phyloP scores from a whole-genome alignment of 2,113 vertebrate genomes.

The Mystacornis crossleyi region DNA sequence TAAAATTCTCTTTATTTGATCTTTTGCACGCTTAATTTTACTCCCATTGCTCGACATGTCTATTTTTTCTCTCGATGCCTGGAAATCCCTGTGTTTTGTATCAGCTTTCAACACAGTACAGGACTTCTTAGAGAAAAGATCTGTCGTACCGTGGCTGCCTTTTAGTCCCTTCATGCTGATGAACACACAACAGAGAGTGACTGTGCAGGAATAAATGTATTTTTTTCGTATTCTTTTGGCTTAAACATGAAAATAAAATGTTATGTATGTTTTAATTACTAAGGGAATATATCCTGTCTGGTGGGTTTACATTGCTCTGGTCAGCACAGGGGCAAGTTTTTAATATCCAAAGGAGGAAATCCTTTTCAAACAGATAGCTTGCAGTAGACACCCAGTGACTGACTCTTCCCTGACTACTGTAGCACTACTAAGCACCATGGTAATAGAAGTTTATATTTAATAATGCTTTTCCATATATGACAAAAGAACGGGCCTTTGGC shows the following conservation, averaged over 20 bases:
- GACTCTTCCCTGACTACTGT: neutral
- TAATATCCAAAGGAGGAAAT: neutral
- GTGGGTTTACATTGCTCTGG: neutral
- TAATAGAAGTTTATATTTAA: neutral
- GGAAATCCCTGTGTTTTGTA: neutral
- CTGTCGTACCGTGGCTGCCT: neutral
- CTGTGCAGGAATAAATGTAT: neutral
- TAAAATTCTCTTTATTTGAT: neutral
- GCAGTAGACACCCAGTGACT: neutral
- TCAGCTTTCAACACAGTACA: neutral
- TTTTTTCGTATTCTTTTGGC: neutral
- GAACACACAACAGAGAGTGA: neutral
- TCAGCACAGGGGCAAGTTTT: neutral
- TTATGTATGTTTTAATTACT: neutral
- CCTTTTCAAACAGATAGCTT: neutral
- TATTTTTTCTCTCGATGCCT: neutral
- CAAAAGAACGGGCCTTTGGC: neutral
- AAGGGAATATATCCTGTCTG: neutral
- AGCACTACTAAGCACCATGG: neutral
- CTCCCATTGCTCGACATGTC: accelerated
- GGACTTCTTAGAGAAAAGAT: neutral
- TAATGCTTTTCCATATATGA: neutral
- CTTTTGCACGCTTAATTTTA: neutral
- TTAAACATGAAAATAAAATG: neutral
- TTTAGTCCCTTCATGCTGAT: neutral